These are phyloP conservation scores for Palloptera scutellata DNA, from an alignment of 2,888 invertebrate genomes.

Conservation along the genomic window DNA sequence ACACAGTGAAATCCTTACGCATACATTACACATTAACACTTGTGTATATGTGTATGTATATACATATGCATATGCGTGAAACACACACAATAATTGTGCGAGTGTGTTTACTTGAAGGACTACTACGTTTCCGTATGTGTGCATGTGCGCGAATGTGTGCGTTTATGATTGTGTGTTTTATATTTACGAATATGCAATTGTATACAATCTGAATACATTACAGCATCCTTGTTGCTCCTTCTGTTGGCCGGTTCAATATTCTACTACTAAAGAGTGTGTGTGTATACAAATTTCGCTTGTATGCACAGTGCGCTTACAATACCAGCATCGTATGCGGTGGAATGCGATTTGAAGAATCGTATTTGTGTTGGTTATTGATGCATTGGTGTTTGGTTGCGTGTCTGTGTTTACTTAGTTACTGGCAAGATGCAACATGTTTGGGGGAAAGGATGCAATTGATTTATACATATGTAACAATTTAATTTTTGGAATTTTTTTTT, in stretches of 20 bases:
- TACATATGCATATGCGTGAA: conserved; percentile 5
- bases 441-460: too few species aligned
- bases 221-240: conserved; percentile 39
- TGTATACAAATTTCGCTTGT: conserved; percentile 35
- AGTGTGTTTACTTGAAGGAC: background rate
- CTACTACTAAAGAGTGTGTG: conserved; percentile 59
- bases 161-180: conserved; percentile 14
- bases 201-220: conserved; percentile 2
- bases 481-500: too few species aligned
- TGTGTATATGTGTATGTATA: background rate
- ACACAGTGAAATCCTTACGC: conserved; percentile 9
- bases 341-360: too few species aligned
- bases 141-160: conserved; percentile 6
- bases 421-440: too few species aligned
- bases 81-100: background rate
- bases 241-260: conserved; percentile 53
- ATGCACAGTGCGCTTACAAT: conserved; percentile 20
- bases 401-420: too few species aligned
- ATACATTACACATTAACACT: conserved; percentile 12
- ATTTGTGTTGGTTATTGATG: too few species aligned
- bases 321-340: too few species aligned
- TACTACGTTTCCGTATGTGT: background rate
- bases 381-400: too few species aligned
- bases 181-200: conserved; percentile 12
- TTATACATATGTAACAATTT: too few species aligned